Percentiles rank a stretch among this genome's conserved stretches.
Conservation (phyloP, 2,113 vertebrate species). For the Siniperca knerii region DNA sequence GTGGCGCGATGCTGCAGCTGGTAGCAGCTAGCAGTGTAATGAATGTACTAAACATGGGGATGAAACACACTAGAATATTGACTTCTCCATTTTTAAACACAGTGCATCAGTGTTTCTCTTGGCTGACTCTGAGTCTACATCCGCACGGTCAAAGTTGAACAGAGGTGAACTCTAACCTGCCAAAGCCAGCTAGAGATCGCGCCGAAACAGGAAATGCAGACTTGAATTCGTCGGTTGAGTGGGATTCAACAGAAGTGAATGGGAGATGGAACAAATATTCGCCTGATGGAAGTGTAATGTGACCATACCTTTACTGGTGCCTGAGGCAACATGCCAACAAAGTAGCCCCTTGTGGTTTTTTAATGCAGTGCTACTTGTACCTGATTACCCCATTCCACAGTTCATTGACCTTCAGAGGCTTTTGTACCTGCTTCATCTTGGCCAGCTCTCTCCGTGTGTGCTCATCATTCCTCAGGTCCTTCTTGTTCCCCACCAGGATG, state of each 20-base stretch:
- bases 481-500: slow-evolving; percentile 98
- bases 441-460: slow-evolving; percentile 94
- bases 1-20: neutral
- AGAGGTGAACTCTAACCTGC: neutral
- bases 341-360: neutral
- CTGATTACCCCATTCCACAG: neutral
- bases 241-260: neutral
- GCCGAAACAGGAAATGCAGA: neutral
- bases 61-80: neutral
- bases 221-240: neutral
- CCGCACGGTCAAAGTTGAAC: neutral
- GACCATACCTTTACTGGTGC: neutral
- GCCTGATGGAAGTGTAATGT: too few relatives aligned
- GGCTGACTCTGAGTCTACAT: too few relatives aligned
- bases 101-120: neutral
- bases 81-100: neutral
- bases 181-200: neutral
- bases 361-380: neutral
- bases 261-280: too few relatives aligned
- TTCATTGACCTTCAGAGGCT: neutral
- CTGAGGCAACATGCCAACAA: neutral
- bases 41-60: neutral
- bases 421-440: slow-evolving; percentile 97
- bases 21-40: neutral
- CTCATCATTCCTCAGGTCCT: slow-evolving; percentile 96